A percentile compares a stretch with the other conserved stretches of the same genome.
These are phyloP conservation scores for Micropoecilia bifurca DNA, from an alignment of 2,797 vertebrate species.

Conservation along the genomic window DNA sequence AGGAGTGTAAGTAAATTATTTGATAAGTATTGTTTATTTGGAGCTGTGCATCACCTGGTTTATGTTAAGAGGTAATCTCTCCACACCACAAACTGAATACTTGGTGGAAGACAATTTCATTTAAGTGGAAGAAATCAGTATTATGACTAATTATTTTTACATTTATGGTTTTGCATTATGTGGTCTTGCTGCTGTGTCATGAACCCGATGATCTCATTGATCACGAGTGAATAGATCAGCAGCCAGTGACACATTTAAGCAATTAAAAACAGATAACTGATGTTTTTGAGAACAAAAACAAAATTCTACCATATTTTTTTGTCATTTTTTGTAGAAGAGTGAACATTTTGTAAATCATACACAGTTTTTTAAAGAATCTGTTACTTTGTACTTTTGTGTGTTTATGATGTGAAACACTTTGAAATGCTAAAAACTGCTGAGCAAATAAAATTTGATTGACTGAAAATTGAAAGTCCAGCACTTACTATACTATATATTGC, in stretches of 20 bases:
- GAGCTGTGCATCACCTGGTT: slow-evolving; percentile 72
- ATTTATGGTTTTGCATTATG: slow-evolving; percentile 30
- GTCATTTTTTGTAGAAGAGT: background rate
- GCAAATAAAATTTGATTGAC: too few relatives aligned
- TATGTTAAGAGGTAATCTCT: slow-evolving; percentile 65
- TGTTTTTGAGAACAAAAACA: background rate
- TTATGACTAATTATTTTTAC: slow-evolving; percentile 19
- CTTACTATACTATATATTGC: background rate
- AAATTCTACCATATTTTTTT: background rate
- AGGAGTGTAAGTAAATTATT: slow-evolving; percentile 79
- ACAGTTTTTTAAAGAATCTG: background rate
- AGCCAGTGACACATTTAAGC: background rate
- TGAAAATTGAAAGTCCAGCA: background rate
- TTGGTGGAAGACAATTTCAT: slow-evolving; percentile 38
- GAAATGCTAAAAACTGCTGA: too few relatives aligned
- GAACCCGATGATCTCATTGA: background rate
- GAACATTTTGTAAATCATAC: background rate
- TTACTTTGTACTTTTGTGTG: too few relatives aligned
- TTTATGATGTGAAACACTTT: too few relatives aligned
- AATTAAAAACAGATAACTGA: background rate
- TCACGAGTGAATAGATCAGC: background rate
- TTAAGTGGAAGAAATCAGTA: slow-evolving; percentile 40
- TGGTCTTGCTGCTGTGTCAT: slow-evolving; percentile 9
- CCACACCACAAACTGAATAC: slow-evolving; percentile 34
- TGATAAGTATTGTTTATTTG: slow-evolving; percentile 82